Base-by-base conservation (phyloP, 1,140 invertebrate genomes). In the Colletes gigas region DNA sequence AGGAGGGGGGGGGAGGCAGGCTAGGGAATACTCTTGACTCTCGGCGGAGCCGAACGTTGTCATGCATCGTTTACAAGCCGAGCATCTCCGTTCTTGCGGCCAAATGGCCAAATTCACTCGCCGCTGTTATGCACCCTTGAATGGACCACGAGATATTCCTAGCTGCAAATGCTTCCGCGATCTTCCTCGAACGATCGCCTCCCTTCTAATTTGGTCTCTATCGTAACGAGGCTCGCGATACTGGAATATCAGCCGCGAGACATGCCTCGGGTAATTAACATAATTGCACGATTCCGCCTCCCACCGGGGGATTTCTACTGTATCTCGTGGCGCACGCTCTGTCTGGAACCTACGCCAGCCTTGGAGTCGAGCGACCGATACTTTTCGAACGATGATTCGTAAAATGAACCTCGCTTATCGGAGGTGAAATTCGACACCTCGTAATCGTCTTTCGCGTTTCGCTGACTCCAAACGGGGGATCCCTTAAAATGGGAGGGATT, bases 11-110 rank as follows among this genome's bases (percentile, higher is more conserved):
- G 52, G 66, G 67, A 78, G 67, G 54, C 77, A 72, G 79, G 70
- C 62, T 39, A 69, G 50, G 71, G 74, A 86, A 85, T 85, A 86
- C 75, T 86, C 84, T 83, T 63, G 78, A 81, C 82, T 84, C 39
- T 50, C 71, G 79, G 77, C 72, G 65, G 60, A 67, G 60, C 59
- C 70, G 79, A 86, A 86, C 84, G 77, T 86, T 69, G 70, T 78
- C 77, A 80, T 73, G 82, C 87, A 88, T 88, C 87, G 82, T 88
- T 87, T 68, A 83, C 82, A 78, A 88, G 87, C 87, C 88, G 78
- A 75, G 84, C 75, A 84, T 89, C 84, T 86, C 82, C 80, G 75
- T 83, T 85, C 81, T 85, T 87, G 85, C 75, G 85, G 76, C 72
- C 82, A 65, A 84, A 88, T 73, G 55, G 78, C 63, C 78, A 85